Evolutionary conservation across 2,113 vertebrate species (phyloP).

Genomic region (Dromaius novaehollandiae): DNA sequence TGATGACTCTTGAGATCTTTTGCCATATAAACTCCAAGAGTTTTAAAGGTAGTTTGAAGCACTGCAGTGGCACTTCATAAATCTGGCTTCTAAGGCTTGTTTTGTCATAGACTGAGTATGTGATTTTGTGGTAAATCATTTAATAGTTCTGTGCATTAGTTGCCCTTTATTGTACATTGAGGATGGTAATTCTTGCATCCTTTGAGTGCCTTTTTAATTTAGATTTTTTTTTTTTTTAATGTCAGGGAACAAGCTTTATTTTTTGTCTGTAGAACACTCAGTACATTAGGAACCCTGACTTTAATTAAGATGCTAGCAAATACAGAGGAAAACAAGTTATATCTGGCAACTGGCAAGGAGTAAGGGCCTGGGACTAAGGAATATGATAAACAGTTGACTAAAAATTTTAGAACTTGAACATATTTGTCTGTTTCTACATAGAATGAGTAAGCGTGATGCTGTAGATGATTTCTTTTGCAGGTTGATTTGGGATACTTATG

Average conservation of each 20-base stretch:
- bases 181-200: not conserved
- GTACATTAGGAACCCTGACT: not conserved
- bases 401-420: not conserved
- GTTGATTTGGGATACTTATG: not conserved
- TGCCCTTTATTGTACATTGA: not conserved
- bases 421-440: not conserved
- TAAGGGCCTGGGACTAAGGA: not conserved
- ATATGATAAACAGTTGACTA: not conserved
- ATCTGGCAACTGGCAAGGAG: not conserved
- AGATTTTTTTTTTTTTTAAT: not conserved
- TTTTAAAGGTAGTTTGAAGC: not conserved
- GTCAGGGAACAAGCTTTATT: not conserved
- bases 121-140: conserved; percentile 16
- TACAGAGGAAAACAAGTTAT: not conserved
- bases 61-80: not conserved
- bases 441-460: not conserved
- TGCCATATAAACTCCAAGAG: not conserved
- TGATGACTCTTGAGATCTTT: not conserved
- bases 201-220: not conserved
- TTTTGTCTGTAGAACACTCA: not conserved
- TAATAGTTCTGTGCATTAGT: not conserved
- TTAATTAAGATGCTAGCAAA: not conserved
- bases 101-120: not conserved
- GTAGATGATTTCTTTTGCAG: not conserved
- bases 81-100: not conserved